phyloP scores from a whole-genome alignment of 1,140 invertebrate species.

The Panagrolaimus sp. region DNA sequence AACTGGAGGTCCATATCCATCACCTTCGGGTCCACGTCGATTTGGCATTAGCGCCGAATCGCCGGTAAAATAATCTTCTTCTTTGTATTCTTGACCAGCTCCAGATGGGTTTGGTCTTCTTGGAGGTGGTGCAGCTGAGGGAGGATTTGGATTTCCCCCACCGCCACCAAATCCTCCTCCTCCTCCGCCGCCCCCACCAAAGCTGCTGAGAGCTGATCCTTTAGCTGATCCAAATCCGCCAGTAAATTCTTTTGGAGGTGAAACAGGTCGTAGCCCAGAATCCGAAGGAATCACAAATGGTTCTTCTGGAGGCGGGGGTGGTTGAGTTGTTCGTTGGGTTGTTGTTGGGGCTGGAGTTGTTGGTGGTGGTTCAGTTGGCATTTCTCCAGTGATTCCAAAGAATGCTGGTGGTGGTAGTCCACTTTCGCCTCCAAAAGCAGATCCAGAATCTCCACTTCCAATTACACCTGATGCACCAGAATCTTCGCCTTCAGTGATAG shows the following conservation, averaged over 20 bases:
- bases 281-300: constrained; percentile 55
- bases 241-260: constrained; percentile 53
- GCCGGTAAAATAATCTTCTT: constrained; percentile 55
- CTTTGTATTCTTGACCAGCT: constrained; percentile 8
- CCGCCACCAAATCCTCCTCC: constrained; percentile 33
- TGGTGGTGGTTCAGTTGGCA: background rate
- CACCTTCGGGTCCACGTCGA: constrained; percentile 51
- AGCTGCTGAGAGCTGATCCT: constrained; percentile 26
- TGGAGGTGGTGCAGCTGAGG: constrained; percentile 13
- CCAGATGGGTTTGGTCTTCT: constrained; percentile 17
- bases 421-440: constrained; percentile 19
- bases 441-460: constrained; percentile 9
- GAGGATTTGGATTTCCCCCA: constrained; percentile 14
- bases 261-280: constrained; percentile 55
- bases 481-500: constrained; percentile 12
- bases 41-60: constrained; percentile 56
- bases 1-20: constrained; percentile 56
- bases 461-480: background rate
- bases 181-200: constrained; percentile 39
- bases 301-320: constrained; percentile 31
- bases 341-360: background rate
- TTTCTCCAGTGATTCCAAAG: constrained; percentile 40
- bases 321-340: background rate
- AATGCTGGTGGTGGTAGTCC: constrained; percentile 46
- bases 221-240: constrained; percentile 22